A percentile compares a stretch with the other conserved stretches of the same genome.
phyloP scores from a whole-genome alignment of 2,113 vertebrate species.

The Limanda limanda region DNA sequence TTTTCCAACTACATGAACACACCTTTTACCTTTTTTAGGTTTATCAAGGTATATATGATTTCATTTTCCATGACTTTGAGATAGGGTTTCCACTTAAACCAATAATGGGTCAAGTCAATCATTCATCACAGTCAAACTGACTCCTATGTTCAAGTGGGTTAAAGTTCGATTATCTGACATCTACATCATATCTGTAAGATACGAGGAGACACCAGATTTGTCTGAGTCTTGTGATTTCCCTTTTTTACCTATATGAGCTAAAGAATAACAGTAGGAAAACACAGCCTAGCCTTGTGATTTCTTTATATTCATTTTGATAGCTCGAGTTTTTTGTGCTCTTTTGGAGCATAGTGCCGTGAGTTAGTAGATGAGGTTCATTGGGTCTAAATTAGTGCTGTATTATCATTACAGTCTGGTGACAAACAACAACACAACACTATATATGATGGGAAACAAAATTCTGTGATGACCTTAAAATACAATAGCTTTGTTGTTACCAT shows the following conservation, averaged over 20 bases:
- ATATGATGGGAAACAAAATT: slow-evolving; percentile 24
- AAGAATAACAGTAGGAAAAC: slow-evolving; percentile 36
- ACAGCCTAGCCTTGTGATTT: slow-evolving; percentile 21
- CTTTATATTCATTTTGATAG: slow-evolving; percentile 39
- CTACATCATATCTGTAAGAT: slow-evolving; percentile 36
- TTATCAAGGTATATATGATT: background rate
- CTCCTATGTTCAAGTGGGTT: slow-evolving; percentile 22
- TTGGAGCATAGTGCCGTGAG: slow-evolving; percentile 47
- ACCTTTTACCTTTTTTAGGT: slow-evolving; percentile 20
- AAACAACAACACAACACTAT: slow-evolving; percentile 17
- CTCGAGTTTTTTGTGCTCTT: slow-evolving; percentile 45
- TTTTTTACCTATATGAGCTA: slow-evolving; percentile 36
- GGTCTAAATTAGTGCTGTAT: slow-evolving; percentile 48
- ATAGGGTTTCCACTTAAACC: slow-evolving; percentile 22
- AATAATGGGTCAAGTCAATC: slow-evolving; percentile 23
- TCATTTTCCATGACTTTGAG: slow-evolving; percentile 27
- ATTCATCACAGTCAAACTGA: slow-evolving; percentile 16
- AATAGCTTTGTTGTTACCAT: slow-evolving; percentile 30
- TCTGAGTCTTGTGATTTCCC: slow-evolving; percentile 40
- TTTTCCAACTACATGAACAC: slow-evolving; percentile 37
- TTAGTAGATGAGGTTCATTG: slow-evolving; percentile 51
- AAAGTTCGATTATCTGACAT: slow-evolving; percentile 27
- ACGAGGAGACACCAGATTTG: slow-evolving; percentile 22
- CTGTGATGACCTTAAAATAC: slow-evolving; percentile 26
- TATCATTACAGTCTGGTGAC: slow-evolving; percentile 50